Conservation (phyloP, 2,888 invertebrate genomes). For the Formica aserva region DNA sequence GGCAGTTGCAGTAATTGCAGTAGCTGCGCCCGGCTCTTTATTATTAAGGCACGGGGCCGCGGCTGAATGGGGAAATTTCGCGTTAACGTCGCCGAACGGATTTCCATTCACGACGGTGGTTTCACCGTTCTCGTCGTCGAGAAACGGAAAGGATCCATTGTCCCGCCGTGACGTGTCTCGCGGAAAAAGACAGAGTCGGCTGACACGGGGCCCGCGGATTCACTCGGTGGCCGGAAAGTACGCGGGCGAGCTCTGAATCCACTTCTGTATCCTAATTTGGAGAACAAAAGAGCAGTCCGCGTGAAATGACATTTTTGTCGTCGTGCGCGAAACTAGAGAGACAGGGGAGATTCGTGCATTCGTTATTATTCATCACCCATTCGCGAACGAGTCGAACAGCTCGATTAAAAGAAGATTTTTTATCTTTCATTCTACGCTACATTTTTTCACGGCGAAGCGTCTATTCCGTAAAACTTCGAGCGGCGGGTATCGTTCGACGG, state of each 20-base stretch:
- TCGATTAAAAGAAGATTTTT: slow-evolving; percentile 9
- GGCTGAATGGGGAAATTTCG: slow-evolving; percentile 53
- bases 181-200: slow-evolving; percentile 69
- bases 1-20: slow-evolving; percentile 63
- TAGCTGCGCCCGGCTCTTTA: slow-evolving; percentile 64
- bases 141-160: slow-evolving; percentile 67
- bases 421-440: neutral
- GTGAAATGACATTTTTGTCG: slow-evolving; percentile 58
- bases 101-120: slow-evolving; percentile 74
- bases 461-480: neutral
- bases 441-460: neutral
- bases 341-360: slow-evolving; percentile 13
- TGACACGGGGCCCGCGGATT: slow-evolving; percentile 55
- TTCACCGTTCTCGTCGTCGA: slow-evolving; percentile 70
- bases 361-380: neutral
- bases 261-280: slow-evolving; percentile 76
- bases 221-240: slow-evolving; percentile 59
- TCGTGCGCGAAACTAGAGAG: slow-evolving; percentile 13
- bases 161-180: slow-evolving; percentile 65
- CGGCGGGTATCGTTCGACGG: neutral
- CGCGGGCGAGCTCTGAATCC: slow-evolving; percentile 67
- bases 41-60: slow-evolving; percentile 65
- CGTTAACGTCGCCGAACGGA: slow-evolving; percentile 62
- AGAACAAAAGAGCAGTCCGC: slow-evolving; percentile 65
- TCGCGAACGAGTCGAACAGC: slow-evolving; percentile 24